Conservation (phyloP, 1,140 invertebrate genomes). For the Plutomurus gul region DNA sequence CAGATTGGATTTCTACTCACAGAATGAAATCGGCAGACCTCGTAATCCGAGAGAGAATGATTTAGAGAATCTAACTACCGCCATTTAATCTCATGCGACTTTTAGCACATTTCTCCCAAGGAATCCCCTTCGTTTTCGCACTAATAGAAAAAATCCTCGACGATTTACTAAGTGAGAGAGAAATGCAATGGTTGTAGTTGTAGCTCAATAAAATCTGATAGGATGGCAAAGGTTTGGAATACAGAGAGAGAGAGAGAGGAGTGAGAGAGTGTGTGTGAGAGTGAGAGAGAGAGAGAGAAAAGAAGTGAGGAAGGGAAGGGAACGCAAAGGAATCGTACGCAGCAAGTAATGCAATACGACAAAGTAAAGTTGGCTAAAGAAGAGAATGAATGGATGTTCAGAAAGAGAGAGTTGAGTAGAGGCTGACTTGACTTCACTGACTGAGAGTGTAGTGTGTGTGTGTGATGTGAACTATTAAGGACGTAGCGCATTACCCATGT, state of each 20-base stretch:
- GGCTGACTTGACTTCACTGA: too few relatives aligned
- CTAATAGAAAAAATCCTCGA: slow-evolving; percentile 21
- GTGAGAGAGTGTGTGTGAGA: too few relatives aligned
- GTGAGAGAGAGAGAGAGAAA: neutral
- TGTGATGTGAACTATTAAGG: neutral
- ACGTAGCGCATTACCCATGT: neutral
- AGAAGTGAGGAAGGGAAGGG: neutral
- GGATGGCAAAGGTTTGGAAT: slow-evolving; percentile 1
- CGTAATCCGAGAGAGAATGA: slow-evolving; percentile 28
- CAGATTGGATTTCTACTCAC: slow-evolving; percentile 28
- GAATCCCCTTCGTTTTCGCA: neutral
- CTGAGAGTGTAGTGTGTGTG: neutral
- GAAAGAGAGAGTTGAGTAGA: too few relatives aligned
- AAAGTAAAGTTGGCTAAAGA: too few relatives aligned
- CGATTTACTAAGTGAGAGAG: slow-evolving; percentile 28
- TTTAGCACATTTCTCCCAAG: neutral
- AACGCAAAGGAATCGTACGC: neutral
- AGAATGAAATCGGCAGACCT: slow-evolving; percentile 28
- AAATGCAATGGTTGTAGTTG: slow-evolving; percentile 22
- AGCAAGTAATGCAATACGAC: too few relatives aligned
- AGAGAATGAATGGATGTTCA: neutral
- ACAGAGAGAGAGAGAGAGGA: neutral
- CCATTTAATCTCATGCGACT: slow-evolving; percentile 24
- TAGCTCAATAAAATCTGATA: slow-evolving; percentile 30
- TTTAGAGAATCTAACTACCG: slow-evolving; percentile 24